Base-by-base conservation (phyloP, 2,888 invertebrate genomes). In the Nezara viridula region DNA sequence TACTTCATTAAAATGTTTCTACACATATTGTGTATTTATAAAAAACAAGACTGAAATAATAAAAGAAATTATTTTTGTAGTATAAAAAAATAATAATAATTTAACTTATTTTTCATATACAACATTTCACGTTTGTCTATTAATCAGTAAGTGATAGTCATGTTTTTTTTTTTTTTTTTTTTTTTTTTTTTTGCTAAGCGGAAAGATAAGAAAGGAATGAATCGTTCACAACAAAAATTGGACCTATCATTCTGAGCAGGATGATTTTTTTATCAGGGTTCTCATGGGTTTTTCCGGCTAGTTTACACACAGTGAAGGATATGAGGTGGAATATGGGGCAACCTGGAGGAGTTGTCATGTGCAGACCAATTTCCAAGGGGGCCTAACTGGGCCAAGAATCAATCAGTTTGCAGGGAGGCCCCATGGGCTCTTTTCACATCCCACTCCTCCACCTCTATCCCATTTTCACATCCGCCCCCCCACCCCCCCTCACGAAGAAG, bases 401-500 rank as follows among this genome's bases (percentile, higher is more conserved):
- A 81, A 81, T 81, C 81, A 81, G 81, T 81, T 81, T n/a, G 40
- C 44, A 81, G 81, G 44, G n/a, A 81, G 44, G 9, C n/a, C 81
- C 81, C 73, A 73, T 88, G 73, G 77, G 88, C 91, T 91, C 91
- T 89, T 91, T 90, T 89, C 86, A 90, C 91, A 89, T 85, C 89
- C 88, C 85, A 85, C 77, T 90, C 90, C 89, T 90, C 89, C 86
- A 91, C 86, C 88, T 90, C 89, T 89, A 90, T 90, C 89, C 90
- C 90, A 73, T 90, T 89, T 73, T 89, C 91, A 66, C 86, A 55
- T 50, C 55, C 16, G 0, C n/a, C 66, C 32, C 19, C 6, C 12
- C 44, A 77, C 73, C 4, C 24, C 12, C 37, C 86, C n/a, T n/a
- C n/a, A n/a, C 12, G 37, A 7, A 16, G 9, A 14, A 14, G 81